Base-by-base conservation (phyloP, 2,797 vertebrate species). In the Chelon auratus region DNA sequence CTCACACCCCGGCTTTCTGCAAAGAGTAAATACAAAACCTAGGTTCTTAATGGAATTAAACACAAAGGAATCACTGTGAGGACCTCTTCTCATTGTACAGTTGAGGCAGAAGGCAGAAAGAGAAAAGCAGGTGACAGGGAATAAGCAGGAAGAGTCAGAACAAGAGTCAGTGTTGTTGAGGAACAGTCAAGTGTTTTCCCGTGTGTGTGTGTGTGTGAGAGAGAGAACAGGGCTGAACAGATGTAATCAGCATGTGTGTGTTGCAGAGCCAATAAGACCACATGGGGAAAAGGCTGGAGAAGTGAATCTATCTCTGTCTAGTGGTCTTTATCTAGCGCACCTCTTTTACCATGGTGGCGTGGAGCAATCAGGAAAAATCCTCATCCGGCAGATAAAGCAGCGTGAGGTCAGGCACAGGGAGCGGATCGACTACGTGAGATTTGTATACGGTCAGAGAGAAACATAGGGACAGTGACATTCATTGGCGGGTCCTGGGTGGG, bases 201-300 rank as follows among this genome's bases (percentile, higher is more conserved):
- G 59, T 69, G 65, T 70, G 45, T 59, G 65, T 62, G 59, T 69
- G 65, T 70, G 45, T 59, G 65, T 69, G 62, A 68, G 45, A 56
- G 65, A 42, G 69, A 60, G 68, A 11, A 22, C 54, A 11, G 12
- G 40, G 52, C 22, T 59, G 62, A 82, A 69, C 78, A 85, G 82
- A 80, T 87, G 62, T 81, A 84, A 81, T 82, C 78, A 79, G 59
- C 1, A 42, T 77, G 80, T 79, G 76, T 42, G 12, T 8, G 76
- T 78, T 81, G 72, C 77, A 81, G 85, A 84, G 62, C 82, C 85
- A 89, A 83, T 86, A 90, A 87, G 77, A 80, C 68, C 73, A 75
- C 42, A 18, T 24, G 55, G 69, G 57, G 59, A 13, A 43, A 72
- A 78, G 77, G 77, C 50, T 43, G 24, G 36, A 76, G 60, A 55